Percentiles rank a stretch among this genome's conserved stretches.
phyloP scores from a whole-genome alignment of 2,888 invertebrate genomes.

The Mayetiola destructor region DNA sequence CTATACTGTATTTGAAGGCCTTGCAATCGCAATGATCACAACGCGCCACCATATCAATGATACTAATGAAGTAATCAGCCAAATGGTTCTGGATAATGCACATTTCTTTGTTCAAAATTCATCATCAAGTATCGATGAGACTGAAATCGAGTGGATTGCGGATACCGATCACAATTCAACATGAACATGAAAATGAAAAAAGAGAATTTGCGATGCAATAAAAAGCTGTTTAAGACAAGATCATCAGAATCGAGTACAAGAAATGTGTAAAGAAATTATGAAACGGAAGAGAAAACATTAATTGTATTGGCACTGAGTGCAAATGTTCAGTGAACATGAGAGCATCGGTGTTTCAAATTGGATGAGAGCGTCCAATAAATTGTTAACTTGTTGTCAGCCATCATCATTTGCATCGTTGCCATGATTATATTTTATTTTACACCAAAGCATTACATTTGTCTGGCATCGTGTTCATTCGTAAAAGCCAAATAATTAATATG shows the following conservation, averaged over 20 bases:
- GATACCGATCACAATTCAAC: too few species aligned
- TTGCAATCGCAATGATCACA: constrained; percentile 1
- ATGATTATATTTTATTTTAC: background rate
- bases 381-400: background rate
- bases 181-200: background rate
- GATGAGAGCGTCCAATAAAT: background rate
- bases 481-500: background rate
- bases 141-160: too few species aligned
- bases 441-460: background rate
- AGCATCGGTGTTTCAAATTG: background rate
- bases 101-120: background rate
- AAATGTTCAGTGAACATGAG: background rate
- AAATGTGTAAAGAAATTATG: background rate
- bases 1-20: too few species aligned
- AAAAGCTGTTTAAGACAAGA: background rate
- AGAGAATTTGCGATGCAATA: background rate
- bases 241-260: background rate
- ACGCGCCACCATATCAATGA: constrained; percentile 5
- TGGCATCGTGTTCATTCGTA: background rate
- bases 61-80: constrained; percentile 11
- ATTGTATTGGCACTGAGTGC: background rate
- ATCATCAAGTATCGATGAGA: too few species aligned
- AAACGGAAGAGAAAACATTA: constrained; percentile 9
- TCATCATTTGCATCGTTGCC: background rate
- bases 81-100: too few species aligned